These are phyloP conservation scores for Xyrichtys novacula DNA, from an alignment of 2,797 vertebrate species.

Conservation along the genomic window DNA sequence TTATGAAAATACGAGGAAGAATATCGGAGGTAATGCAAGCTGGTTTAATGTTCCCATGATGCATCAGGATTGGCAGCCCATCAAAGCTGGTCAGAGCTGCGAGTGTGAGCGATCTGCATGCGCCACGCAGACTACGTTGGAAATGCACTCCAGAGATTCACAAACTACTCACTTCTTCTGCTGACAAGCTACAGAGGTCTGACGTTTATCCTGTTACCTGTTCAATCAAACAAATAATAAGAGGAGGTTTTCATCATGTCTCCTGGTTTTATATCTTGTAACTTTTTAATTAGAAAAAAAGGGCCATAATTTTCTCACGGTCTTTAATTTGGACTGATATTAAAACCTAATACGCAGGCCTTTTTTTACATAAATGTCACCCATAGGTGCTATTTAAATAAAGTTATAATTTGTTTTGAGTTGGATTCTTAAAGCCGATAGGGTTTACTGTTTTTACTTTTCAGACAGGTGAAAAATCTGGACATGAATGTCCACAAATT, in stretches of 20 bases:
- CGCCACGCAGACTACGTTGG: conserved; percentile 94
- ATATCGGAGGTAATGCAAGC: background rate
- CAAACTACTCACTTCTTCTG: conserved; percentile 86
- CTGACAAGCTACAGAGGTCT: conserved; percentile 85
- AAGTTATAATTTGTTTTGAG: background rate
- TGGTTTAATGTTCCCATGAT: conserved; percentile 10
- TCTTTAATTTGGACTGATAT: no score
- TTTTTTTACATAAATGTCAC: no score
- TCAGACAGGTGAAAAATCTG: conserved; percentile 90
- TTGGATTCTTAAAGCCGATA: background rate
- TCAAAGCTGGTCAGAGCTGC: conserved; percentile 92
- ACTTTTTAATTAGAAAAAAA: background rate
- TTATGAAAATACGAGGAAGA: background rate
- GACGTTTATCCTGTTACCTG: background rate
- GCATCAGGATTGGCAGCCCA: conserved; percentile 86
- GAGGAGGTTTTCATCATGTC: no score
- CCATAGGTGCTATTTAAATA: background rate
- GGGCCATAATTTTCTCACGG: no score
- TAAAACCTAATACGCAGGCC: no score
- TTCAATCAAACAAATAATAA: background rate
- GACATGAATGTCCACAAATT: conserved; percentile 93
- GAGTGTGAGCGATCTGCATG: conserved; percentile 93
- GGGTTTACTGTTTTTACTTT: conserved; percentile 15
- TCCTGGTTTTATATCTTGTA: no score
- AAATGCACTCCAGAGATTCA: conserved; percentile 94